Evolutionary conservation across 2,888 invertebrate genomes (phyloP).

Genomic region (Calameuta idolon): DNA sequence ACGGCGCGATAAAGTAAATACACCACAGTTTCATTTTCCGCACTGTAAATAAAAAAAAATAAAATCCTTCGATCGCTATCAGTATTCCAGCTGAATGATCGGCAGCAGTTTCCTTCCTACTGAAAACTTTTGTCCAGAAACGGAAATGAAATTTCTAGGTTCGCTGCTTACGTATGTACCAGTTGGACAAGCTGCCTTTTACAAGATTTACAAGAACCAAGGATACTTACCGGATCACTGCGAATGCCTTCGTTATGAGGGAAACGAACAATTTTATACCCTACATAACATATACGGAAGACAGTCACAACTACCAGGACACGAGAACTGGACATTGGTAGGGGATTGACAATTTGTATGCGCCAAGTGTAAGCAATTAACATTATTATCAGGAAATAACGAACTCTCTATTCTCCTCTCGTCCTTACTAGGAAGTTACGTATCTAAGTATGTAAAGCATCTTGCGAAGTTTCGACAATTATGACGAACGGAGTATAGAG

Average conservation of each 20-base stretch:
- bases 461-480: background rate
- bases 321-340: background rate
- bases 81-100: background rate
- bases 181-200: background rate
- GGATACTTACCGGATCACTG: background rate
- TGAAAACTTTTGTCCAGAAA: background rate
- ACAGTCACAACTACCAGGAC: background rate
- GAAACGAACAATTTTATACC: background rate
- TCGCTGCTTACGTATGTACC: background rate
- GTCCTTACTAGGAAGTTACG: background rate
- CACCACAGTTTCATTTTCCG: background rate
- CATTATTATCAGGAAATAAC: background rate
- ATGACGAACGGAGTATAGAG: background rate
- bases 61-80: background rate
- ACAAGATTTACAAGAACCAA: background rate
- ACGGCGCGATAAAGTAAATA: background rate
- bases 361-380: background rate
- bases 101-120: background rate
- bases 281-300: background rate
- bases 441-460: background rate
- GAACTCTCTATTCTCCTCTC: background rate
- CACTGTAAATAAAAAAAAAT: background rate
- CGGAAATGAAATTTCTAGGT: background rate
- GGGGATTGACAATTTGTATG: background rate
- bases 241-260: background rate